Evolutionary conservation across 2,888 invertebrate species (phyloP).

Genomic region (Maniola hyperantus): DNA sequence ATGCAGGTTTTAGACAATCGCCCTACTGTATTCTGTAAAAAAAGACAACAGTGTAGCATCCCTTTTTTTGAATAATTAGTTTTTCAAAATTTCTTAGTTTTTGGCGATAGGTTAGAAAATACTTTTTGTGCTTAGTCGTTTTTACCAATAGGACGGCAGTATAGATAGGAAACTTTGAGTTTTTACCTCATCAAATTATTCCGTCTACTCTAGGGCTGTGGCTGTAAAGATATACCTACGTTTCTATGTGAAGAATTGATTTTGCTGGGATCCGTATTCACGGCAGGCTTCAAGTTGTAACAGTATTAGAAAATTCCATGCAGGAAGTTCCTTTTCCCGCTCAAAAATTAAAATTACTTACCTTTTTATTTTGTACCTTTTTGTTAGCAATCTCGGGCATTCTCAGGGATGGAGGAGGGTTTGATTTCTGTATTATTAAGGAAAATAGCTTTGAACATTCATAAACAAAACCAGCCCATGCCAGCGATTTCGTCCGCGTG

Average conservation of each 20-base stretch:
- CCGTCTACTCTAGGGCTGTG: not conserved
- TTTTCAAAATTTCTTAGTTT: too few relatives aligned
- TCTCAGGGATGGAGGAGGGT: not conserved
- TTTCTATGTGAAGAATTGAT: slow-evolving; percentile 51
- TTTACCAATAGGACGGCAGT: too few relatives aligned
- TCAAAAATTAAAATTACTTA: slow-evolving; percentile 16
- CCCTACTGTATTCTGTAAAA: too few relatives aligned
- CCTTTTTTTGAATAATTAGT: too few relatives aligned
- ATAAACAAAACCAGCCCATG: not conserved
- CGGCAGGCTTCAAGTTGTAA: slow-evolving; percentile 42
- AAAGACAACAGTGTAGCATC: too few relatives aligned
- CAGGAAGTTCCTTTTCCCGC: slow-evolving; percentile 11
- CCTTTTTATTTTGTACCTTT: slow-evolving; percentile 14
- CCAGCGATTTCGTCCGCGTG: too few relatives aligned
- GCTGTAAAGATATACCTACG: slow-evolving; percentile 34
- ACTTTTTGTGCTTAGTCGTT: too few relatives aligned
- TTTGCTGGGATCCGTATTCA: slow-evolving; percentile 55
- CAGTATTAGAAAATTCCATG: slow-evolving; percentile 35
- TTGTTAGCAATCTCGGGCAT: not conserved
- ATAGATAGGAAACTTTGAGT: too few relatives aligned
- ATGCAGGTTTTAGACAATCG: too few relatives aligned
- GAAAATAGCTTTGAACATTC: not conserved
- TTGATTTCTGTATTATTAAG: not conserved
- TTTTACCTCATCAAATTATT: too few relatives aligned
- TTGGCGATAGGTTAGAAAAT: too few relatives aligned